Percentiles rank a stretch among this genome's conserved stretches.
Evolutionary conservation across 2,113 vertebrate species (phyloP).

Genomic region (Misgurnus anguillicaudatus): DNA sequence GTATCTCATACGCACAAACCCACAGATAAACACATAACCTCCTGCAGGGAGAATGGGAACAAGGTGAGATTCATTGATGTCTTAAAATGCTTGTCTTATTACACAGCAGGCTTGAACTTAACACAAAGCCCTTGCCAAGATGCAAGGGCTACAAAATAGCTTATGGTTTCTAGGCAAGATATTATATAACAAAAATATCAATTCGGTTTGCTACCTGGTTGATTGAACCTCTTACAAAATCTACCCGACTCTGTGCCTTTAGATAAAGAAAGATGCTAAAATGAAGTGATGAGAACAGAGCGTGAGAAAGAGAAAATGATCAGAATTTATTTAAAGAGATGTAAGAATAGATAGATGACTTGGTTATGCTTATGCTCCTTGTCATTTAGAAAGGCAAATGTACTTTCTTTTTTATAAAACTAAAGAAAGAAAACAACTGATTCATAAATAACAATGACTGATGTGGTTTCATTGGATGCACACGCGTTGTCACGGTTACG

Average conservation of each 20-base stretch:
- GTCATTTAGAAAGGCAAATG: constrained; percentile 12
- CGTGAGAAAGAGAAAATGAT: constrained; percentile 14
- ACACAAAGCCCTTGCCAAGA: constrained; percentile 50
- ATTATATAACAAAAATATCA: constrained; percentile 59
- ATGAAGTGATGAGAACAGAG: constrained; percentile 28
- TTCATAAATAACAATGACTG: too few species aligned
- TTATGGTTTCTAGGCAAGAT: constrained; percentile 33
- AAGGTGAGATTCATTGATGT: constrained; percentile 58
- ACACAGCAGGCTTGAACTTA: constrained; percentile 50
- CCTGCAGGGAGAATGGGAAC: constrained; percentile 36
- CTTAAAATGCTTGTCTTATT: constrained; percentile 60
- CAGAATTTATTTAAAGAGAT: constrained; percentile 31
- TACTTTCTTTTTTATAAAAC: background rate
- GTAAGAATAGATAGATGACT: background rate
- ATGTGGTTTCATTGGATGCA: too few species aligned
- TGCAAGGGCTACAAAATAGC: constrained; percentile 38
- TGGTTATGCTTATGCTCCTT: background rate
- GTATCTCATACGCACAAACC: constrained; percentile 37
- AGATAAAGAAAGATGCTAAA: constrained; percentile 32
- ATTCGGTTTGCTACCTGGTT: constrained; percentile 40
- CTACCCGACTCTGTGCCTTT: background rate
- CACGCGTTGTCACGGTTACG: too few species aligned
- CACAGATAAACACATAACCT: constrained; percentile 11
- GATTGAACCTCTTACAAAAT: constrained; percentile 51
- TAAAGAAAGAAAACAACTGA: too few species aligned